These are phyloP conservation scores for Solea senegalensis DNA, from an alignment of 2,113 vertebrate species.

Conservation along the genomic window DNA sequence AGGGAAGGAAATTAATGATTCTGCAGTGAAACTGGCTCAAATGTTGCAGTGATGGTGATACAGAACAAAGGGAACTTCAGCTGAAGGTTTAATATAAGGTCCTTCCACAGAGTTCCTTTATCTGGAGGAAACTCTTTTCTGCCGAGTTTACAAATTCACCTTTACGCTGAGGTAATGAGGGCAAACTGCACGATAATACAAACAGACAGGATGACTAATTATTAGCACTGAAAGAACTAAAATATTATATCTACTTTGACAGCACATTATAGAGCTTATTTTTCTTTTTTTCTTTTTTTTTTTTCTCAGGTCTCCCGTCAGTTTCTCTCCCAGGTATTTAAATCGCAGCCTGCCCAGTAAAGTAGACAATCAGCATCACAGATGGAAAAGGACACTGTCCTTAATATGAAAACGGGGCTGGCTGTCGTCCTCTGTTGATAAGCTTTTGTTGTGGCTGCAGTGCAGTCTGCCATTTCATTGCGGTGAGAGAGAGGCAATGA, in stretches of 20 bases:
- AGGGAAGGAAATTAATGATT: conserved; percentile 10
- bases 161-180: neutral
- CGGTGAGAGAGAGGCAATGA: conserved; percentile 19
- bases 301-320: neutral
- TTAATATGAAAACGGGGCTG: conserved; percentile 40
- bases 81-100: conserved; percentile 24
- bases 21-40: conserved; percentile 4
- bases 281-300: neutral
- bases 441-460: conserved; percentile 30
- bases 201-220: conserved; percentile 1
- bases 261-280: conserved; percentile 17
- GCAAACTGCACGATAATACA: neutral
- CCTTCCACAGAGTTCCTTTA: neutral
- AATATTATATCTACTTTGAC: conserved; percentile 7
- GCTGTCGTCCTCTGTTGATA: conserved; percentile 39
- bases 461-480: conserved; percentile 44
- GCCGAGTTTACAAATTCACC: neutral
- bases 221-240: neutral
- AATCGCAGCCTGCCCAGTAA: conserved; percentile 4
- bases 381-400: conserved; percentile 24
- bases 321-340: conserved; percentile 12
- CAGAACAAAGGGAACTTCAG: conserved; percentile 6
- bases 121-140: neutral
- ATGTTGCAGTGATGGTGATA: conserved; percentile 3
- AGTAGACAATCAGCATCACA: neutral